Percentiles rank a stretch among this genome's conserved stretches.
phyloP scores from a whole-genome alignment of 2,797 vertebrate genomes.

The Manis javanica region DNA sequence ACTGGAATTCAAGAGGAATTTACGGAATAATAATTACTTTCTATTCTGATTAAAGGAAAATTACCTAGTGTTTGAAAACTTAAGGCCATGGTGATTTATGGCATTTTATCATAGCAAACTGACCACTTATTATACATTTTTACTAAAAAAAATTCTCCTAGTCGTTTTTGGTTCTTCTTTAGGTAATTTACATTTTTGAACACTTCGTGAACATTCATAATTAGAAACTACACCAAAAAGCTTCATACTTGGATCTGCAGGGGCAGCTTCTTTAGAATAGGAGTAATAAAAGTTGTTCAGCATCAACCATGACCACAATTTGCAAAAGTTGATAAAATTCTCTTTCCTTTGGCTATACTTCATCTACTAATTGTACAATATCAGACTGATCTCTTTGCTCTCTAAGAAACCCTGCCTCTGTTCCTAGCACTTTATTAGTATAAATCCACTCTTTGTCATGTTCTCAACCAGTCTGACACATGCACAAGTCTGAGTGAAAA shows the following conservation, averaged over 20 bases:
- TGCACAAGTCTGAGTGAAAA: background rate
- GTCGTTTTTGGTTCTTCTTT: background rate
- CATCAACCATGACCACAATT: background rate
- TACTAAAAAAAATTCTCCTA: background rate
- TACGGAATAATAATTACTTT: conserved; percentile 25
- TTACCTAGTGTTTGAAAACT: background rate
- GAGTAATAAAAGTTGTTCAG: background rate
- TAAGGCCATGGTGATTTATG: background rate
- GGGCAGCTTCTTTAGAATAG: conserved; percentile 25
- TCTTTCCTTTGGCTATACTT: conserved; percentile 35
- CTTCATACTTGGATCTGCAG: background rate
- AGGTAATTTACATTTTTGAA: background rate
- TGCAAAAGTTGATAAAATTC: conserved; percentile 42
- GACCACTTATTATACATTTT: conserved; percentile 18
- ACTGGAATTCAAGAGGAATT: conserved; percentile 41
- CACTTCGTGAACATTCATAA: background rate
- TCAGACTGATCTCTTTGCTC: background rate
- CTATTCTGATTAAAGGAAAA: background rate
- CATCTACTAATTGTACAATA: background rate
- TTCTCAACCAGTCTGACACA: conserved; percentile 1
- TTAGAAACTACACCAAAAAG: background rate
- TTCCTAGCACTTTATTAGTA: conserved; percentile 2
- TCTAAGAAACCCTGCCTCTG: background rate
- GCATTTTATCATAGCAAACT: background rate
- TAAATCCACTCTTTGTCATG: conserved; percentile 10